phyloP scores from a whole-genome alignment of 2,888 invertebrate species.

The Pycnomerus fuliginosus region DNA sequence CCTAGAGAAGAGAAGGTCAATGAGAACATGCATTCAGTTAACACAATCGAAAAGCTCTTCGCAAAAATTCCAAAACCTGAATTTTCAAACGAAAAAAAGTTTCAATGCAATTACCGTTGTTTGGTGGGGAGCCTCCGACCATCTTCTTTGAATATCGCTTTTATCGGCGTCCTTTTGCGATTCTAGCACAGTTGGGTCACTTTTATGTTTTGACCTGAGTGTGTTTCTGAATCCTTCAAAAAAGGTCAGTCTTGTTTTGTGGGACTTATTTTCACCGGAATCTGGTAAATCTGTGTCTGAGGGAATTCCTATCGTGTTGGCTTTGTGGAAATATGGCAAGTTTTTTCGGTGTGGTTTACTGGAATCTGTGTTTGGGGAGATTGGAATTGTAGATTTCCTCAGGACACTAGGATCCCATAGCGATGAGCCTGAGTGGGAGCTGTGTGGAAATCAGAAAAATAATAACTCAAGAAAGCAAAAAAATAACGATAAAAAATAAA shows the following conservation, averaged over 20 bases:
- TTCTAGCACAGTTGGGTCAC: conserved; percentile 50
- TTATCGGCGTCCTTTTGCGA: conserved; percentile 44
- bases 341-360: conserved; percentile 40
- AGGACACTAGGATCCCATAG: conserved; percentile 52
- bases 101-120: conserved; percentile 44
- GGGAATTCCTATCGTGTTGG: conserved; percentile 63
- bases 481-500: neutral
- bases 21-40: conserved; percentile 19
- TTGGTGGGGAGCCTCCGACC: conserved; percentile 53
- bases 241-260: conserved; percentile 47
- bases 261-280: conserved; percentile 49
- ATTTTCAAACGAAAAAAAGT: conserved; percentile 1
- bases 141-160: conserved; percentile 49
- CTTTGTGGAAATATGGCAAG: conserved; percentile 47
- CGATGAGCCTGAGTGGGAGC: conserved; percentile 42
- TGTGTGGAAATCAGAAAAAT: conserved; percentile 33
- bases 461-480: conserved; percentile 5
- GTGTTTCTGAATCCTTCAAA: conserved; percentile 66
- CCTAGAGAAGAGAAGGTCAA: conserved; percentile 34
- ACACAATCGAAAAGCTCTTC: neutral
- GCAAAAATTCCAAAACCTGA: neutral
- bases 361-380: conserved; percentile 38
- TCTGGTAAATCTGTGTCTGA: conserved; percentile 54
- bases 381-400: conserved; percentile 52
- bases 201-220: conserved; percentile 55